Conservation (phyloP, 1,140 invertebrate species). For the Doryteuthis pealeii region DNA sequence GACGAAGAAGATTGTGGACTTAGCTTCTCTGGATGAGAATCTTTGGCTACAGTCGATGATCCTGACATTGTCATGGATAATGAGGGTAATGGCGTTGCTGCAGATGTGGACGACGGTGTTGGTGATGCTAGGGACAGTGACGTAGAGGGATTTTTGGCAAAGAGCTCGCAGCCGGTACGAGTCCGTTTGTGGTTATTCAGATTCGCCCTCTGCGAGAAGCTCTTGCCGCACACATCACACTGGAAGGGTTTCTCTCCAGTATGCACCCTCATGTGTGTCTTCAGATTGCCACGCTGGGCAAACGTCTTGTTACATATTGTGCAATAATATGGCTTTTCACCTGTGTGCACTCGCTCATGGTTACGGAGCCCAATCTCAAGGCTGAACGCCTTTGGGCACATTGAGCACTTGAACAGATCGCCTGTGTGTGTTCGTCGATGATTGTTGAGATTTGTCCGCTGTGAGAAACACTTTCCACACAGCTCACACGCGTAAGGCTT, state of each 20-base stretch:
- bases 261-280: conserved; percentile 90
- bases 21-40: no score
- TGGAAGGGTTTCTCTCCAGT: conserved; percentile 95
- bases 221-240: conserved; percentile 77
- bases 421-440: conserved; percentile 24
- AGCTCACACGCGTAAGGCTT: conserved; percentile 82
- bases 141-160: background rate
- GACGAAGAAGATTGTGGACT: no score
- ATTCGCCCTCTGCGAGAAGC: conserved; percentile 24
- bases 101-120: background rate
- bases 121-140: background rate
- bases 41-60: background rate
- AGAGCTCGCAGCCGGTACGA: background rate
- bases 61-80: background rate
- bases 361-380: conserved; percentile 15
- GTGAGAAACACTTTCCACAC: conserved; percentile 64
- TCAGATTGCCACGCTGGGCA: conserved; percentile 86
- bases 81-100: background rate
- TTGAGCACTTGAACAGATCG: conserved; percentile 17
- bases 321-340: conserved; percentile 74
- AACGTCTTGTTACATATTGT: conserved; percentile 81
- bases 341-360: conserved; percentile 12
- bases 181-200: conserved; percentile 18
- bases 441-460: conserved; percentile 22
- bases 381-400: conserved; percentile 23